Conservation (phyloP, 2,113 vertebrate species). For the Seriola aureovittata region DNA sequence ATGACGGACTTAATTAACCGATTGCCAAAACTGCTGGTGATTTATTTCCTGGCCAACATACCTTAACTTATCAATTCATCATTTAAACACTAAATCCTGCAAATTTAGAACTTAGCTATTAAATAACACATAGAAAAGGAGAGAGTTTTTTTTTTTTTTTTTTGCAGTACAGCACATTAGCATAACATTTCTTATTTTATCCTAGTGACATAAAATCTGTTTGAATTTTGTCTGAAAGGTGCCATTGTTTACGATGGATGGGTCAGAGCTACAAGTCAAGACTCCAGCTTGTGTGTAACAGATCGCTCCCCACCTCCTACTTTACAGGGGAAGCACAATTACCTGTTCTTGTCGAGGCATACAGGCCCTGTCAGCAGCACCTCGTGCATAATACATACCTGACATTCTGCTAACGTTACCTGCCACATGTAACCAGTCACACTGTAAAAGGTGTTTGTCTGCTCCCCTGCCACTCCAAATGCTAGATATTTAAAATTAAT, state of each 20-base stretch:
- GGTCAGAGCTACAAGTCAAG: slow-evolving; percentile 48
- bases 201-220: not conserved
- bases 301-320: slow-evolving; percentile 66
- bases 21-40: not conserved
- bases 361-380: slow-evolving; percentile 74
- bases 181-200: slow-evolving; percentile 3
- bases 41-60: not conserved
- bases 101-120: slow-evolving; percentile 20
- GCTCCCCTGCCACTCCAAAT: slow-evolving; percentile 83
- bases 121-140: not conserved
- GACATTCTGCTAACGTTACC: slow-evolving; percentile 88
- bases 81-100: not conserved
- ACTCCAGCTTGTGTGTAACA: slow-evolving; percentile 40
- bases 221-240: slow-evolving; percentile 25
- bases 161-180: not conserved
- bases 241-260: slow-evolving; percentile 60
- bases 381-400: slow-evolving; percentile 87
- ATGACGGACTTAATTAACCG: not conserved
- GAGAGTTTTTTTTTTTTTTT: not conserved
- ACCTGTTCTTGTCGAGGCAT: slow-evolving; percentile 73
- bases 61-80: not conserved
- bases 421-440: slow-evolving; percentile 92
- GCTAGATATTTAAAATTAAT: slow-evolving; percentile 96
- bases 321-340: slow-evolving; percentile 79
- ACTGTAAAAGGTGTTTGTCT: slow-evolving; percentile 95